Conservation (phyloP, 1,140 invertebrate genomes). For the Drosophila gunungcola region DNA sequence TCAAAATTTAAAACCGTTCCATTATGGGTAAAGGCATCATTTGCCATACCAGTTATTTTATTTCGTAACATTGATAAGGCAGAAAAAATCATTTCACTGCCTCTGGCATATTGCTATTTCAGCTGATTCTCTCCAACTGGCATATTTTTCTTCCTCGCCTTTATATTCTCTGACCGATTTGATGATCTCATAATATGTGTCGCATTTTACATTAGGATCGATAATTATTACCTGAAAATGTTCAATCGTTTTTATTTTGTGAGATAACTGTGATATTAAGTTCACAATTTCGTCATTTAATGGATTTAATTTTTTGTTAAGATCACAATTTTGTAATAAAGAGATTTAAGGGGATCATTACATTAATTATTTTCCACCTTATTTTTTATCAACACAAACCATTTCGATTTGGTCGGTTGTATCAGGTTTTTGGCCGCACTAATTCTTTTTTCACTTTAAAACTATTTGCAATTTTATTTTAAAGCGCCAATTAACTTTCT, state of each 20-base stretch:
- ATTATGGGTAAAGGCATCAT: too few species aligned
- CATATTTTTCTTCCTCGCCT: not conserved
- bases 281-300: not conserved
- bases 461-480: too few species aligned
- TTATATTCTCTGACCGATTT: slow-evolving; percentile 1
- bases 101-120: not conserved
- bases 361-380: too few species aligned
- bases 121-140: not conserved
- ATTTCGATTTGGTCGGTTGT: too few species aligned
- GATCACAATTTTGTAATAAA: too few species aligned
- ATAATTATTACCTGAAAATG: not conserved
- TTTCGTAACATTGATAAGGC: too few species aligned
- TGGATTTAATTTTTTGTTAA: not conserved
- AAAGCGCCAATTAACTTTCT: not conserved
- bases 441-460: too few species aligned
- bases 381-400: too few species aligned
- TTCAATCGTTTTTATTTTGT: not conserved
- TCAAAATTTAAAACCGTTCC: too few species aligned
- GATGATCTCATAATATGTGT: not conserved
- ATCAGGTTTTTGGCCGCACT: too few species aligned
- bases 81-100: not conserved
- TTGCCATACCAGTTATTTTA: too few species aligned
- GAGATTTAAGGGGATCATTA: too few species aligned
- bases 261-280: not conserved
- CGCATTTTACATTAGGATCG: not conserved